phyloP scores from a whole-genome alignment of 1,140 invertebrate genomes.

The Ceratoteleas bidentatus region DNA sequence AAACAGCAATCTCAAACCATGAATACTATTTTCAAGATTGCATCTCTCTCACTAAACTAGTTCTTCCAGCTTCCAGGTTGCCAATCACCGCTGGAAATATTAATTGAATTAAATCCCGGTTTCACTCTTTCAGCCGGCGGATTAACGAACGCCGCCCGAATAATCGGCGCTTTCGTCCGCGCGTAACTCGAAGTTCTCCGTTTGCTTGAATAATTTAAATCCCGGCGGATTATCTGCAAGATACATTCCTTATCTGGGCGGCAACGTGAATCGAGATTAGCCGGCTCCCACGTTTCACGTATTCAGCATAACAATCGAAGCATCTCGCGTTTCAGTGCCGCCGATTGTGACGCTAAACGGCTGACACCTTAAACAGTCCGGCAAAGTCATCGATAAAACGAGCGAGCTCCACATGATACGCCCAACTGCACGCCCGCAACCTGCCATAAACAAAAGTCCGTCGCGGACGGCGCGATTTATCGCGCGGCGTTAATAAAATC shows the following conservation, averaged over 20 bases:
- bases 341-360: conserved; percentile 31
- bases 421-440: conserved; percentile 8
- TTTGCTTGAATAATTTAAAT: conserved; percentile 46
- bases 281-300: conserved; percentile 8
- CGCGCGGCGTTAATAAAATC: neutral
- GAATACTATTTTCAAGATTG: too few species aligned
- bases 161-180: too few species aligned
- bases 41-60: too few species aligned
- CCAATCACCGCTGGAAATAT: too few species aligned
- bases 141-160: too few species aligned
- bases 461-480: neutral
- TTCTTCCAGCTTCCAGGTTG: too few species aligned
- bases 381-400: conserved; percentile 34
- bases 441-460: conserved; percentile 8
- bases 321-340: conserved; percentile 28
- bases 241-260: conserved; percentile 15
- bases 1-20: too few species aligned
- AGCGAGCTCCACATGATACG: neutral
- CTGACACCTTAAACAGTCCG: conserved; percentile 21
- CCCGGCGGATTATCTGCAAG: conserved; percentile 17
- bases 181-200: neutral
- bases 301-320: conserved; percentile 36
- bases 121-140: too few species aligned
- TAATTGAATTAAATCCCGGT: too few species aligned
- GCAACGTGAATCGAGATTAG: conserved; percentile 19